Percentiles rank a stretch among this genome's conserved stretches.
These are phyloP conservation scores for Belgica antarctica DNA, from an alignment of 2,888 invertebrate genomes.

Conservation along the genomic window DNA sequence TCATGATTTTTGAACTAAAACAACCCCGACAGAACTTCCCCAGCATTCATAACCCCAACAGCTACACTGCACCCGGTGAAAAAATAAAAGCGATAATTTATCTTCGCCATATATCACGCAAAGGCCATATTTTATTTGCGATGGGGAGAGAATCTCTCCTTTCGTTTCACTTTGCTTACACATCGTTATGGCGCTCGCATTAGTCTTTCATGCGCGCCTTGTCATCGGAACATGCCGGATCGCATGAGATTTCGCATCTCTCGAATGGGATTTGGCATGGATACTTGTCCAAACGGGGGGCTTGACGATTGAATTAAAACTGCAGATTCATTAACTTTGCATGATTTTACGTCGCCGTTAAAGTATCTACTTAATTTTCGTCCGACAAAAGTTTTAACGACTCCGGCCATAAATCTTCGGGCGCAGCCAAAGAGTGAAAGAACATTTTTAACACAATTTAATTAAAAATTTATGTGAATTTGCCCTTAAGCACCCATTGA, in stretches of 20 bases:
- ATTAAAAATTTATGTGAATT: not conserved
- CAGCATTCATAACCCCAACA: too few relatives aligned
- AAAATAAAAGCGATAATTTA: constrained; percentile 37
- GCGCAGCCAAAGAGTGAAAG: not conserved
- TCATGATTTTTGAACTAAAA: too few relatives aligned
- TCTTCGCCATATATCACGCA: constrained; percentile 36
- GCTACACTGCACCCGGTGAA: too few relatives aligned
- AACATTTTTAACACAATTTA: not conserved
- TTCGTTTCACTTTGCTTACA: not conserved
- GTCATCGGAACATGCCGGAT: not conserved
- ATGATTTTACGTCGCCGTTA: not conserved
- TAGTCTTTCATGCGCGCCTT: too few relatives aligned
- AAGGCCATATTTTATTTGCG: constrained; percentile 31
- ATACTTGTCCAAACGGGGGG: too few relatives aligned
- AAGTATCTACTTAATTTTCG: too few relatives aligned
- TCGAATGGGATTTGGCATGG: too few relatives aligned
- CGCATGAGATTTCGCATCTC: too few relatives aligned
- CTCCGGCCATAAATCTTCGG: not conserved
- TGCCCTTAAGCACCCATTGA: not conserved
- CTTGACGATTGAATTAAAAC: too few relatives aligned
- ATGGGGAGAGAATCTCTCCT: too few relatives aligned
- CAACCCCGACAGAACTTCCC: too few relatives aligned
- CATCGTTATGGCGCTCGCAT: too few relatives aligned
- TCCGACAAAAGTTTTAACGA: not conserved
- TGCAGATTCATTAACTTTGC: not conserved